phyloP scores from a whole-genome alignment of 2,888 invertebrate species.

The Athalia rosae region DNA sequence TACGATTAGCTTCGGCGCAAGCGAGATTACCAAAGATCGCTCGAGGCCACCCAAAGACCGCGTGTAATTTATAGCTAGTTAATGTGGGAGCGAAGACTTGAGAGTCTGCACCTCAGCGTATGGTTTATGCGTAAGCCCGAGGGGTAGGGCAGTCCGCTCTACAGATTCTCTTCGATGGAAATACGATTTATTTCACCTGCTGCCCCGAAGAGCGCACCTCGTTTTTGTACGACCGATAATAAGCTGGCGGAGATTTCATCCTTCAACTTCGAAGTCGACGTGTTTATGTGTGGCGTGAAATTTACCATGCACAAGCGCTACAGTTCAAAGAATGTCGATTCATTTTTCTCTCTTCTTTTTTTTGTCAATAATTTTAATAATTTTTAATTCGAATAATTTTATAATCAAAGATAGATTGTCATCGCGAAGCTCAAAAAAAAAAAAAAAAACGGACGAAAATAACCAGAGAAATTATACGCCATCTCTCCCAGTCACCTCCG shows the following conservation, averaged over 20 bases:
- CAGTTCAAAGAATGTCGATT: no score
- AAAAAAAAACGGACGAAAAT: no score
- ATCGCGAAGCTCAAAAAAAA: conserved; percentile 33
- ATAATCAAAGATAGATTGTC: conserved; percentile 33
- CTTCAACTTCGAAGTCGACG: not conserved
- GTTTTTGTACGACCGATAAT: conserved; percentile 17
- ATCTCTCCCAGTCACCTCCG: not conserved
- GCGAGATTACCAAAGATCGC: conserved; percentile 26
- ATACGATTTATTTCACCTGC: conserved; percentile 44
- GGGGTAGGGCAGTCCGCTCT: conserved; percentile 13
- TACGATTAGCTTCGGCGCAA: no score
- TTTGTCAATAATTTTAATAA: no score
- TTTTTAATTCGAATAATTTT: no score
- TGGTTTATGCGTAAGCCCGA: conserved; percentile 32
- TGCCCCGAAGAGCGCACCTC: not conserved
- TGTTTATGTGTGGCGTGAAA: not conserved
- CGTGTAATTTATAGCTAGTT: conserved; percentile 46
- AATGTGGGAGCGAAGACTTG: conserved; percentile 44
- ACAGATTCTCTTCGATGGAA: conserved; percentile 23
- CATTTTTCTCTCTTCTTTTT: no score
- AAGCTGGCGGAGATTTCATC: not conserved
- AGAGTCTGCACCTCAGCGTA: conserved; percentile 36
- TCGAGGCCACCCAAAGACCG: conserved; percentile 44
- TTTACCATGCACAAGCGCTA: no score
- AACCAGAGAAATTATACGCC: not conserved